Evolutionary conservation across 2,113 vertebrate genomes (phyloP), one percentile per base, ranked within the genome.

Genomic region (Carettochelys insculpta): DNA sequence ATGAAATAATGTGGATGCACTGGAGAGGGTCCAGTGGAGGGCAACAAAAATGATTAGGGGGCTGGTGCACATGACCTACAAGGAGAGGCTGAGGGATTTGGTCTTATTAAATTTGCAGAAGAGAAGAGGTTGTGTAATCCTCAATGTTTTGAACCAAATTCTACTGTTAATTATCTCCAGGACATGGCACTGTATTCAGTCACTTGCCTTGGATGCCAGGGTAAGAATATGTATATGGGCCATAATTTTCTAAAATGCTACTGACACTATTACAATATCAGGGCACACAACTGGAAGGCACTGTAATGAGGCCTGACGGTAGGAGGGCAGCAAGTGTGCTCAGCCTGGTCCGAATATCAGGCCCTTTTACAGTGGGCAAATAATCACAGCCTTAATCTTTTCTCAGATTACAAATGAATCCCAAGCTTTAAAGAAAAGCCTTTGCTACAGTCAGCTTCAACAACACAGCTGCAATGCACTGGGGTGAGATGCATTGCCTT

Each of bases 341-440:
- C 54, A 77, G 80, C 1, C 12, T 22, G 45, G 2, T 20, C 68
- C 38, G 81, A 51, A 29, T 0, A 0, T 19, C 88, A 61, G 48
- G 13, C 83, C 54, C 80, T 61, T 90, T 88, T 93, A 83, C 94
- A 73, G 41, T 38, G 52, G 94, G 73, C 50, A 90, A 71, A 22
- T 76, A 91, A 86, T 71, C 54, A 65, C 41, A 0, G 31, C 14
- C 76, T 83, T n/a, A 34, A 11, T 51, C 54, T 92, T 85, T 68
- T 68, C 41, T 85, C 76, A 90, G 93, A 96, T 78, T 34, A 93
- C 88, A 90, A 94, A 95, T 96, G 75, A 92, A 91, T 90, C 90
- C 50, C 53, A 51, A 90, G 75, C 47, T 90, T 93, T 51, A 90
- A 93, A 90, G 58, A 56, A 92, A 86, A 31, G 76, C 22, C 65